A percentile compares a stretch with the other conserved stretches of the same genome.
Evolutionary conservation across 2,888 invertebrate genomes (phyloP).

Genomic region (Diarsia dahlii): DNA sequence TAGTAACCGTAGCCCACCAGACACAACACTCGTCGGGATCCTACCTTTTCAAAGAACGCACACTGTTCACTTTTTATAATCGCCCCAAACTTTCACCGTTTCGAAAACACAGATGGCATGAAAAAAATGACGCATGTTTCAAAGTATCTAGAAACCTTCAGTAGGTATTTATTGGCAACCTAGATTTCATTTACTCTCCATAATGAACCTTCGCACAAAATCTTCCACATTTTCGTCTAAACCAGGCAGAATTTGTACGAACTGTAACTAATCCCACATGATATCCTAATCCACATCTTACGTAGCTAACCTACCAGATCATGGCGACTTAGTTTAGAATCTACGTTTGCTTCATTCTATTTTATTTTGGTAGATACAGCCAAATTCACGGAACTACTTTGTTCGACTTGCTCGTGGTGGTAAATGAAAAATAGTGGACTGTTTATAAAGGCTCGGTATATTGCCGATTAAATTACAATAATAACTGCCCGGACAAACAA

Average conservation of each 20-base stretch:
- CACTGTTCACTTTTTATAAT: not conserved
- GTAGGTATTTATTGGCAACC: not conserved
- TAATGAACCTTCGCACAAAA: not conserved
- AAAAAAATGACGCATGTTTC: not conserved
- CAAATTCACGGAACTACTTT: not conserved
- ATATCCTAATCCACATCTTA: constrained; percentile 47
- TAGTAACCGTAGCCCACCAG: too few species aligned
- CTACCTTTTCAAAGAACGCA: not conserved
- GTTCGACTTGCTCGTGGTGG: too few species aligned
- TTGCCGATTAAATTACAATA: too few species aligned
- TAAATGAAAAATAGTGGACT: too few species aligned
- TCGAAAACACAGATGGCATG: not conserved
- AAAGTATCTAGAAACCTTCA: not conserved
- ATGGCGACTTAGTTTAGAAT: constrained; percentile 43
- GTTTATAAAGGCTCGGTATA: too few species aligned
- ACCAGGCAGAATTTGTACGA: constrained; percentile 26
- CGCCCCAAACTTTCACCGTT: not conserved
- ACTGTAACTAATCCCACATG: constrained; percentile 35
- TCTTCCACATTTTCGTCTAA: constrained; percentile 6
- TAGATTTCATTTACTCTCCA: not conserved
- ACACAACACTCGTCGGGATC: too few species aligned
- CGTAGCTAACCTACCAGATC: constrained; percentile 15
- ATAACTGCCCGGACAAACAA: too few species aligned
- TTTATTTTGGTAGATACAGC: constrained; percentile 19
- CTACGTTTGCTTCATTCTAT: constrained; percentile 24